Evolutionary conservation across 2,888 invertebrate genomes (phyloP), one percentile per base, ranked within the genome.

Genomic region (Leuctra nigra): DNA sequence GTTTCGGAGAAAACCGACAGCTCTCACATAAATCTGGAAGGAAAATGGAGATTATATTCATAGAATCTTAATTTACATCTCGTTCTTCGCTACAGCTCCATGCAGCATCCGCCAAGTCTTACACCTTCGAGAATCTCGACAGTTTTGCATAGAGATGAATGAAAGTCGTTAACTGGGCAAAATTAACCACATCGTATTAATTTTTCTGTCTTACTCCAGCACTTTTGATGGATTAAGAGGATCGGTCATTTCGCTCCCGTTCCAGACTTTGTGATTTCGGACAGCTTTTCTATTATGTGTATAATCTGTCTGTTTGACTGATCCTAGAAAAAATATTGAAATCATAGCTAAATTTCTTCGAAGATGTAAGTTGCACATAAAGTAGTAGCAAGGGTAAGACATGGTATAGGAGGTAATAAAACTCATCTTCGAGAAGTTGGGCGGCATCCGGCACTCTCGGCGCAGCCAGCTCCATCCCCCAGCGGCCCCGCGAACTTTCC

Each of bases 11-110:
- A 57, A 47, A 47, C 36, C 44, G 53, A 46, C 47, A 44, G 18
- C 44, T 25, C 35, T 41, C 47, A 29, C 57, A 57, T 57, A 57
- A 54, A 57, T 53, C 47, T 41, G 23, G 56, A 41, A 46, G 53
- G 53, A 36, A 57, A 36, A 53, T 57, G 57, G 57, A 54, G 47
- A 57, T 54, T 44, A 57, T 57, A 54, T 53, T 57, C 57, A 54
- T 54, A 29, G 57, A 54, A 54, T 54, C 46, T 57, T 57, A 54
- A 57, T 54, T 57, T 54, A 53, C 57, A 47, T 57, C 53, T 36
- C 39, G 46, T 54, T 47, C 13, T 41, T 20, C 47, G 7, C 29
- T 33, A 35, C 13, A 55, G 39, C 11, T 7, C 29, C 29, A 9
- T 2, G 18, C 6, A 4, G 36, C 53, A 7, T 23, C n/a, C 39